Evolutionary conservation across 2,797 vertebrate genomes (phyloP).

Genomic region (Karalla daura): DNA sequence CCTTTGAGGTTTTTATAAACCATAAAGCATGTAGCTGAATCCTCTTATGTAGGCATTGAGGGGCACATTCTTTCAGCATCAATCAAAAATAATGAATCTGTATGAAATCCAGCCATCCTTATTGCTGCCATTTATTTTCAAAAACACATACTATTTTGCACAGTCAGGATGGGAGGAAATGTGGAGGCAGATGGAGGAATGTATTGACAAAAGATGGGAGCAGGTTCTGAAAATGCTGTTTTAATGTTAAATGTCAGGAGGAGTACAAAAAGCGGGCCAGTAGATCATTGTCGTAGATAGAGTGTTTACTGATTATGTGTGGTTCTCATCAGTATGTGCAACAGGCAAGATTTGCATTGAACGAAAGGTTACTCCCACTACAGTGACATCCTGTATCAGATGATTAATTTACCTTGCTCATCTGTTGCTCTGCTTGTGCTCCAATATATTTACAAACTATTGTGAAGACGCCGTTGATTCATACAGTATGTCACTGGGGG

Average conservation of each 20-base stretch:
- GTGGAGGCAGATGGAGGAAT: background rate
- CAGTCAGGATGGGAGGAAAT: background rate
- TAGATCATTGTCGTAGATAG: slow-evolving; percentile 4
- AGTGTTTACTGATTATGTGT: background rate
- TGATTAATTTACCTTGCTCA: background rate
- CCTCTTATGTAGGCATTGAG: slow-evolving; percentile 55
- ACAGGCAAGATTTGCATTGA: background rate
- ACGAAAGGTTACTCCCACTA: background rate
- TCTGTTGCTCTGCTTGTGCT: background rate
- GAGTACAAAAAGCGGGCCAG: background rate
- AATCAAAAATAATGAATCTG: slow-evolving; percentile 74
- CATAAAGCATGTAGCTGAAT: slow-evolving; percentile 64
- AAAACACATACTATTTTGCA: slow-evolving; percentile 53
- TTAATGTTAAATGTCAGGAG: background rate
- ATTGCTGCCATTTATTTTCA: slow-evolving; percentile 47
- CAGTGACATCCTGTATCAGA: slow-evolving; percentile 2
- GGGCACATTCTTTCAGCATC: slow-evolving; percentile 62
- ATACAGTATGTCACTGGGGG: no score
- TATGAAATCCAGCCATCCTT: slow-evolving; percentile 62
- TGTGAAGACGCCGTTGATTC: background rate
- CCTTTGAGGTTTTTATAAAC: slow-evolving; percentile 71
- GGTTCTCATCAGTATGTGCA: background rate
- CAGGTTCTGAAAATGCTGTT: background rate
- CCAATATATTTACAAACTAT: slow-evolving; percentile 1
- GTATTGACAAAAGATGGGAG: background rate